Percentiles rank a stretch among this genome's conserved stretches.
Evolutionary conservation across 2,888 invertebrate genomes (phyloP).

Genomic region (Myathropa florea): DNA sequence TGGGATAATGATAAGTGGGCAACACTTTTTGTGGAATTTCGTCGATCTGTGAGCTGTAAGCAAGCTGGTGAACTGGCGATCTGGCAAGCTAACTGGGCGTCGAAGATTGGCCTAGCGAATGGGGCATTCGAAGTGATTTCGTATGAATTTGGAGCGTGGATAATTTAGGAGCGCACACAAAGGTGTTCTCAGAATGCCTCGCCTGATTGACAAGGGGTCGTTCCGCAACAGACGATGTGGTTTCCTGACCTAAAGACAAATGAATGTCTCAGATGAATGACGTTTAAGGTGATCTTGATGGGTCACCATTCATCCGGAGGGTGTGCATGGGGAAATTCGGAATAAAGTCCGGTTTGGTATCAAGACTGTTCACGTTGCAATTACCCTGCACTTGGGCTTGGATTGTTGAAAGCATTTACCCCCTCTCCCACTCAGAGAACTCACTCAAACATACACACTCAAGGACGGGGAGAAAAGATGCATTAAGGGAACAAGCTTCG

Average conservation of each 20-base stretch:
- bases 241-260: neutral
- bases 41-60: slow-evolving; percentile 40
- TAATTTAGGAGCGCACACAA: slow-evolving; percentile 49
- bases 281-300: slow-evolving; percentile 2
- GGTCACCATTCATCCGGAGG: neutral
- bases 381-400: neutral
- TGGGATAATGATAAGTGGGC: slow-evolving; percentile 69
- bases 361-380: neutral
- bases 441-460: too few species aligned
- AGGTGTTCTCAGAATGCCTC: slow-evolving; percentile 36
- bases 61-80: too few species aligned
- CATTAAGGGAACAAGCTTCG: slow-evolving; percentile 62
- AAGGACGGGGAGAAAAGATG: slow-evolving; percentile 36
- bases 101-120: neutral
- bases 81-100: neutral
- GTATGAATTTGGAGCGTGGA: slow-evolving; percentile 65
- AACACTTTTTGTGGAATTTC: slow-evolving; percentile 65
- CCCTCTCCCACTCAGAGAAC: neutral
- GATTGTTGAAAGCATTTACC: neutral
- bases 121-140: slow-evolving; percentile 46
- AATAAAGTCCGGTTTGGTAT: neutral
- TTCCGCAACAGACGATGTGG: neutral
- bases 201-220: slow-evolving; percentile 26
- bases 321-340: neutral
- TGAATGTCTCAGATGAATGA: neutral